Evolutionary conservation across 2,797 vertebrate genomes (phyloP), one percentile per base, ranked within the genome.

Genomic region (Psittacula derbiana): DNA sequence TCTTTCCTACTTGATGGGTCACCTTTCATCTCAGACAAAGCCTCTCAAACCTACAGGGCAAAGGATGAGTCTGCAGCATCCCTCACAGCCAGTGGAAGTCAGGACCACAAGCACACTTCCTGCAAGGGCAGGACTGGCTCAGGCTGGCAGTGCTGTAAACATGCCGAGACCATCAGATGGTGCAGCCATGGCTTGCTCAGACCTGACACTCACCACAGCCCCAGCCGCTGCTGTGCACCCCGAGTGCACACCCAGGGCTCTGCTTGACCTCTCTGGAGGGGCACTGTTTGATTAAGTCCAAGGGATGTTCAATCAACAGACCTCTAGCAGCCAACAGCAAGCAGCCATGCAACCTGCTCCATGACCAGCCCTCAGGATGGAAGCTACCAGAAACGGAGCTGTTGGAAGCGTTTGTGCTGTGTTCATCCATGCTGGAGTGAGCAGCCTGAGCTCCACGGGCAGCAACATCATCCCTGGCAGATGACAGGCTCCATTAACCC

Each of bases 131-230:
- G 43, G 71, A n/a, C 55, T 9, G 28, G 13, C 40, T 64, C 41
- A 73, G 31, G 5, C 80, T 47, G 43, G 41, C 50, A 55, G 36
- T 2, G 44, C 43, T 23, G 62, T 30, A 44, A 44, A 16, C 0
- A 0, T n/a, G n/a, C 41, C 1, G 2, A 5, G 66, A 15, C n/a
- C 61, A 41, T 3, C 0, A 1, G 61, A 38, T 0, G 2, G 23
- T 16, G 17, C 43, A 20, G 0, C 0, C 0, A 1, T 13, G 47
- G 38, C 33, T 93, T 1, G 0, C 27, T 67, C 47, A 38, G 25
- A 23, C 31, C 46, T 30, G 40, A 12, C 20, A 58, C 43, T 21
- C 62, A 21, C 24, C 67, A 80, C n/a, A 61, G 33, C 33, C 5
- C 60, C 31, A 31, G 27, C 36, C 3, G 3, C 28, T 3, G 28